Conservation (phyloP, 35 echinoderm and acorn worm species). For the Apostichopus californicus region DNA sequence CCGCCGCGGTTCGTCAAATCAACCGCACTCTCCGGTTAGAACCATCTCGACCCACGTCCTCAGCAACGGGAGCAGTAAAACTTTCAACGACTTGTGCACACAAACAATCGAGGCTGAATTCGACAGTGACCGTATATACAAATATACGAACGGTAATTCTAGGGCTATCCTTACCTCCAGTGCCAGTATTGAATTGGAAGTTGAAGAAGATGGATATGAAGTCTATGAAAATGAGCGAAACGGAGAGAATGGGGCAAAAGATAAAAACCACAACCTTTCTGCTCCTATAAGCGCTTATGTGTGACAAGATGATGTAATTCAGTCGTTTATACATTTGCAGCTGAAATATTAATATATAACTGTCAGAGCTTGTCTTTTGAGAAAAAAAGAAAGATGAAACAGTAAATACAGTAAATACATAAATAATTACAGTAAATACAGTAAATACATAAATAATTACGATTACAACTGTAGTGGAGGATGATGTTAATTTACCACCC, state of each 20-base stretch:
- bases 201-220: neutral
- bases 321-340: too few relatives aligned
- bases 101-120: constrained; percentile 26
- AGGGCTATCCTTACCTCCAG: neutral
- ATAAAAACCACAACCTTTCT: neutral
- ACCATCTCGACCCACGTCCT: neutral
- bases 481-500: too few relatives aligned
- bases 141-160: neutral
- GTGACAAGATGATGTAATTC: too few relatives aligned
- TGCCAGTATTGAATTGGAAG: neutral
- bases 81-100: constrained; percentile 12
- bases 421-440: too few relatives aligned
- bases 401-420: too few relatives aligned
- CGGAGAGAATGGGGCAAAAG: neutral
- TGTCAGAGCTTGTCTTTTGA: too few relatives aligned
- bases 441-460: too few relatives aligned
- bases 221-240: neutral
- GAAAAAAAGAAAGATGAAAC: too few relatives aligned
- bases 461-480: too few relatives aligned
- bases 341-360: too few relatives aligned
- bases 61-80: neutral
- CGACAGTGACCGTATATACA: neutral
- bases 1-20: neutral
- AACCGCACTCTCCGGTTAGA: neutral
- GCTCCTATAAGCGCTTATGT: too few relatives aligned